These are phyloP conservation scores for Indicator indicator DNA, from an alignment of 2,113 vertebrate species.

Conservation along the genomic window DNA sequence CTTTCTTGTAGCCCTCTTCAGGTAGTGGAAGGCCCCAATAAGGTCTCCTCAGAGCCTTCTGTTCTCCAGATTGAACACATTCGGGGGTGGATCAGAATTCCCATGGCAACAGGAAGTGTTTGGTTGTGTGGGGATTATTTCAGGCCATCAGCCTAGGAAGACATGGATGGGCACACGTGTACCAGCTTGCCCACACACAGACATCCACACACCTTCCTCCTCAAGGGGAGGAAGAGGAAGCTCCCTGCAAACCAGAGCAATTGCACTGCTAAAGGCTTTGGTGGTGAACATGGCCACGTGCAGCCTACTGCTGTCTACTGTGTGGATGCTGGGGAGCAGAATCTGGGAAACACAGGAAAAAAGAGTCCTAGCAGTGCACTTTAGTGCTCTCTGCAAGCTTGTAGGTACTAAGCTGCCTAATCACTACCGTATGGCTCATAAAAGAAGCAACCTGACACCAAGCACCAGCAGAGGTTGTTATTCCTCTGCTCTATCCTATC, in stretches of 20 bases:
- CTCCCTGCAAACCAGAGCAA: not conserved
- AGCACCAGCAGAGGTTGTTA: conserved; percentile 45
- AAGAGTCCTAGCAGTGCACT: not conserved
- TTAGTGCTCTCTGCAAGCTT: conserved; percentile 18
- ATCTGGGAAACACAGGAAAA: not conserved
- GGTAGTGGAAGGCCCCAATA: too few species aligned
- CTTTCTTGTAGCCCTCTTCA: too few species aligned
- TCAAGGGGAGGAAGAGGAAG: not conserved
- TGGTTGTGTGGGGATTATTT: not conserved
- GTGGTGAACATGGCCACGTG: not conserved
- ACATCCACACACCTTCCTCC: not conserved
- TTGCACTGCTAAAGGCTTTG: not conserved
- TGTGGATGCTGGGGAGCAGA: not conserved
- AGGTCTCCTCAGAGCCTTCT: too few species aligned
- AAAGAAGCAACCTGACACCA: conserved; percentile 53
- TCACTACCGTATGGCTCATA: conserved; percentile 67
- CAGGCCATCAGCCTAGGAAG: not conserved
- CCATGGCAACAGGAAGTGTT: not conserved
- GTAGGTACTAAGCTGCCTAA: conserved; percentile 56
- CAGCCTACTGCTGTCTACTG: not conserved
- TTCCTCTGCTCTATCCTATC: conserved; percentile 32
- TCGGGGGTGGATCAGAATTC: not conserved
- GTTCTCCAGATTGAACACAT: too few species aligned
- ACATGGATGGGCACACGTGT: not conserved
- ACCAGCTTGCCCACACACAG: not conserved